A percentile compares a stretch with the other conserved stretches of the same genome.
Conservation (phyloP, 2,888 invertebrate species). For the Allacma fusca region DNA sequence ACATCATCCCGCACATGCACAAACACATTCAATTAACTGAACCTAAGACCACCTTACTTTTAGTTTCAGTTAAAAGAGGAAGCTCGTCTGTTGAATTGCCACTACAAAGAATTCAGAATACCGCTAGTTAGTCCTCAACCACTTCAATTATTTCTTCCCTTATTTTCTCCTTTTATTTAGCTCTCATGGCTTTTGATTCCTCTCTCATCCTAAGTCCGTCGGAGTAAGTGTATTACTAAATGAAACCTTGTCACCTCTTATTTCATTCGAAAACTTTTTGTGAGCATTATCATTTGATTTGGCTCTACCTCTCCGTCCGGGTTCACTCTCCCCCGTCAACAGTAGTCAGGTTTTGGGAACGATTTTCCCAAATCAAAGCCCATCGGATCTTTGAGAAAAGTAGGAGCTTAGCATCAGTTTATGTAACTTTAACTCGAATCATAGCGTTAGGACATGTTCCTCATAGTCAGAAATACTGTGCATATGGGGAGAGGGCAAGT, state of each 20-base stretch:
- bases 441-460: background rate
- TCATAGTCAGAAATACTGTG: background rate
- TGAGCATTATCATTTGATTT: background rate
- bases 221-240: background rate
- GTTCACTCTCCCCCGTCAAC: background rate
- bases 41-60: conserved; percentile 8
- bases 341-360: background rate
- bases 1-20: conserved; percentile 33
- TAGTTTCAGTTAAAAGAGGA: conserved; percentile 14
- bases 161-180: conserved; percentile 10
- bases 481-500: no score
- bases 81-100: conserved; percentile 17
- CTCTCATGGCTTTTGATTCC: conserved; percentile 7
- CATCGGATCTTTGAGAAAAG: background rate
- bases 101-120: conserved; percentile 4
- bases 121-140: conserved; percentile 6
- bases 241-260: conserved; percentile 11
- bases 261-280: background rate
- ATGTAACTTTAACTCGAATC: conserved; percentile 6
- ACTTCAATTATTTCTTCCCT: background rate
- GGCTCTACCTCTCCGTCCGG: background rate
- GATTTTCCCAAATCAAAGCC: conserved; percentile 16
- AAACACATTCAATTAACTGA: conserved; percentile 40
- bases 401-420: conserved; percentile 4
- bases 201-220: background rate